These are phyloP conservation scores for Apamea epomidion DNA, from an alignment of 2,888 invertebrate species.

Conservation along the genomic window DNA sequence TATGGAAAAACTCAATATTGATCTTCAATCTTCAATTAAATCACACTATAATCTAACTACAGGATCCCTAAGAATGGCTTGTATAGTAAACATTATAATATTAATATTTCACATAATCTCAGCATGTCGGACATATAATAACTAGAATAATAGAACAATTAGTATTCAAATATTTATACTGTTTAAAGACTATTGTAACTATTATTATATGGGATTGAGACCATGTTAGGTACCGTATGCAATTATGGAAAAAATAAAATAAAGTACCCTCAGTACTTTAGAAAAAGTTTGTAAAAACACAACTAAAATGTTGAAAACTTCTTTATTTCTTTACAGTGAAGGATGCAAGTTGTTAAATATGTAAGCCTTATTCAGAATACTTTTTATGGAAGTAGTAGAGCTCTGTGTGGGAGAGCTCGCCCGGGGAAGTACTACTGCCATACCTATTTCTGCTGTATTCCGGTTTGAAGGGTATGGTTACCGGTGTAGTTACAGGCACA, in stretches of 20 bases:
- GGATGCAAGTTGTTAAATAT: background rate
- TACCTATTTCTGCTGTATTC: background rate
- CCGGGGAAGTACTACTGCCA: background rate
- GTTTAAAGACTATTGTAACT: constrained; percentile 58
- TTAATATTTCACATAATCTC: constrained; percentile 65
- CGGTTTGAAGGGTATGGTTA: background rate
- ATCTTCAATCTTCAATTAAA: background rate
- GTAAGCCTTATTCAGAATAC: background rate
- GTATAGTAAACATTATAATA: background rate
- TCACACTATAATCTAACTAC: background rate
- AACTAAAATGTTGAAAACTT: background rate
- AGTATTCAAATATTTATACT: constrained; percentile 67
- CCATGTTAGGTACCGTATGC: constrained; percentile 49
- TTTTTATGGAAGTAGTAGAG: background rate
- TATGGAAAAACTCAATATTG: background rate
- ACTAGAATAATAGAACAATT: constrained; percentile 56
- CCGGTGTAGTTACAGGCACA: background rate
- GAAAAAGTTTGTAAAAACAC: background rate
- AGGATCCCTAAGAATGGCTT: background rate
- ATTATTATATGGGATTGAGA: constrained; percentile 41
- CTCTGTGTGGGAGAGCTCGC: background rate
- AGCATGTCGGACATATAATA: constrained; percentile 57
- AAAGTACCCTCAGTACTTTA: background rate
- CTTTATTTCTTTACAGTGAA: background rate
- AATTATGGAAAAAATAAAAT: constrained; percentile 8